Conservation (phyloP, 2,888 invertebrate species). For the Trichopoda pennipes region DNA sequence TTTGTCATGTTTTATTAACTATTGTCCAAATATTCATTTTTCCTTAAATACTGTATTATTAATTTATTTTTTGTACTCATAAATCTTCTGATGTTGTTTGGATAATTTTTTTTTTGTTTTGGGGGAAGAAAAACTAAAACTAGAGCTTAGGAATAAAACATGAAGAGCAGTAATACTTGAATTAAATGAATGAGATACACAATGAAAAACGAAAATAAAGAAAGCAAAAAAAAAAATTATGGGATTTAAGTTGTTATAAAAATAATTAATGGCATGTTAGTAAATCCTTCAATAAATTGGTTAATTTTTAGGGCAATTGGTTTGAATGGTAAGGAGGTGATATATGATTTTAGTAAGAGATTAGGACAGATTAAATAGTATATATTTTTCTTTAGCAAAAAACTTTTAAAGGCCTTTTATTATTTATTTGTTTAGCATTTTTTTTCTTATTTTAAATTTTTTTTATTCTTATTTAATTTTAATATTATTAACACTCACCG, state of each 20-base stretch:
- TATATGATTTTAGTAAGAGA: too few relatives aligned
- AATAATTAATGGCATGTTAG: constrained; percentile 7
- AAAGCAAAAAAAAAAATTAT: constrained; percentile 7
- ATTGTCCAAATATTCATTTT: constrained; percentile 21
- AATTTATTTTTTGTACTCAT: too few relatives aligned
- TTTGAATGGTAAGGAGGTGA: too few relatives aligned
- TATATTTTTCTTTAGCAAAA: too few relatives aligned
- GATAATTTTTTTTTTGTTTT: constrained; percentile 14
- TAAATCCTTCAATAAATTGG: neutral
- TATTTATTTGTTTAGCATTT: too few relatives aligned
- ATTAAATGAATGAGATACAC: constrained; percentile 5
- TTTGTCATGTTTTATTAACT: neutral
- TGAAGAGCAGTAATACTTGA: constrained; percentile 13
- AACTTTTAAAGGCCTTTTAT: too few relatives aligned
- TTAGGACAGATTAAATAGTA: too few relatives aligned
- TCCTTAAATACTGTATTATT: constrained; percentile 1
- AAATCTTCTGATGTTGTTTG: neutral
- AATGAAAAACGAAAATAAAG: neutral
- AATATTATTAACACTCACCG: too few relatives aligned
- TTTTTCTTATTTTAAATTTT: too few relatives aligned
- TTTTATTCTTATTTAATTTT: too few relatives aligned
- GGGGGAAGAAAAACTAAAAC: neutral
- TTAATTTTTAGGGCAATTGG: neutral
- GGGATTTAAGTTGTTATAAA: neutral
- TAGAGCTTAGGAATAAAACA: neutral